These are phyloP conservation scores for Lytechinus variegatus DNA, from an alignment of 35 echinoderm and acorn worm genomes.

Conservation along the genomic window DNA sequence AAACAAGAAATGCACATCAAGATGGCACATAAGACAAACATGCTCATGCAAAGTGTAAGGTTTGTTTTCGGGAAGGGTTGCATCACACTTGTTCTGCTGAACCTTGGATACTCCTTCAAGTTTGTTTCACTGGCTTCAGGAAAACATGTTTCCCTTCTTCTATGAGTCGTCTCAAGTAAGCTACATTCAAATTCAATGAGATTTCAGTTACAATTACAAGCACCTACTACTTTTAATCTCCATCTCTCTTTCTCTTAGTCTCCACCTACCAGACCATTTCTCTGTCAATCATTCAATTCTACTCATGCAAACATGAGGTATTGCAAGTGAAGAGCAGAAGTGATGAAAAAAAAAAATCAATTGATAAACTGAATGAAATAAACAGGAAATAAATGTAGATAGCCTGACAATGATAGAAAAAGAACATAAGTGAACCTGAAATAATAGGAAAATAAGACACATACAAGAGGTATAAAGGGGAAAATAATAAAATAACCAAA, in stretches of 20 bases:
- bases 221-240: too few relatives aligned
- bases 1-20: constrained; percentile 3
- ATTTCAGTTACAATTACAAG: too few relatives aligned
- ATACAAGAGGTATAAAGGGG: not conserved
- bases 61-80: not conserved
- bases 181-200: not conserved
- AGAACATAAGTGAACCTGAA: too few relatives aligned
- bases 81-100: not conserved
- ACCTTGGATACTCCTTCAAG: not conserved
- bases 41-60: not conserved
- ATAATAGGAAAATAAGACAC: not conserved
- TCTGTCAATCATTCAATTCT: too few relatives aligned
- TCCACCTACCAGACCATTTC: too few relatives aligned
- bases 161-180: not conserved
- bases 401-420: too few relatives aligned
- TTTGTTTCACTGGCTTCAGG: not conserved
- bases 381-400: too few relatives aligned
- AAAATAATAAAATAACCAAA: not conserved
- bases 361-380: too few relatives aligned
- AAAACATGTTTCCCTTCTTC: not conserved
- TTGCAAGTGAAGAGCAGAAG: too few relatives aligned
- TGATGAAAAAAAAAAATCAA: too few relatives aligned
- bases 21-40: not conserved
- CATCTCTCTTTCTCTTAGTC: too few relatives aligned
- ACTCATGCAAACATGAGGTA: too few relatives aligned